Conservation (phyloP, 2,797 vertebrate genomes). For the Zalophus californianus region DNA sequence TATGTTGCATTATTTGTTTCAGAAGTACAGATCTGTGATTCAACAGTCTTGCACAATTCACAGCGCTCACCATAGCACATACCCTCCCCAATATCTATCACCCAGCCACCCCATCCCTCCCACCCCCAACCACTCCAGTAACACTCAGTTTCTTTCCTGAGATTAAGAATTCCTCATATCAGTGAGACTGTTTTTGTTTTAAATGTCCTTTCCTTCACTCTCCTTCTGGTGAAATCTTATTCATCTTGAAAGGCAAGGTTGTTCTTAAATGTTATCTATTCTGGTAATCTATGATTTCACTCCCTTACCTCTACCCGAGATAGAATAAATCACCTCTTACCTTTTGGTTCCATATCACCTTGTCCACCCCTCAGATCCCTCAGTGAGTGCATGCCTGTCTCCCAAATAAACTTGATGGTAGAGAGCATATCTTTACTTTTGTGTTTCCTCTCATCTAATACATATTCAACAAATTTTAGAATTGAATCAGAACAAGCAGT, state of each 20-base stretch:
- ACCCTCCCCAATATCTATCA: no score
- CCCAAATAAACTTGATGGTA: not conserved
- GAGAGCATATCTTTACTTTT: not conserved
- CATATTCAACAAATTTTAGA: not conserved
- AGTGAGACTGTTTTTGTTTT: conserved; percentile 3
- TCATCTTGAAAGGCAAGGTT: conserved; percentile 11
- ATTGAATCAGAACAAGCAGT: not conserved
- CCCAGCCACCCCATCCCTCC: no score
- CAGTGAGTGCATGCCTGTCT: not conserved
- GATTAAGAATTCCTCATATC: no score
- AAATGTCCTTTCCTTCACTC: conserved; percentile 25
- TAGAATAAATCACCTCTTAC: not conserved
- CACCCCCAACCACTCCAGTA: no score
- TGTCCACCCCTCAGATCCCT: not conserved
- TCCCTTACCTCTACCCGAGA: not conserved
- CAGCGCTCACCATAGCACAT: no score
- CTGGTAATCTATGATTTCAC: not conserved
- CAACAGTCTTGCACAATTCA: no score
- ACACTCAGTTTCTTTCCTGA: no score
- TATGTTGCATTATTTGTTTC: no score
- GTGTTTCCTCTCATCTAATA: not conserved
- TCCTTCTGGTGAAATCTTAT: not conserved
- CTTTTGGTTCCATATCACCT: not conserved
- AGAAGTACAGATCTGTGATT: no score
- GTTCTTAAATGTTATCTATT: not conserved